These are phyloP conservation scores for Lucifuga dentata DNA, from an alignment of 2,113 vertebrate genomes.

Conservation along the genomic window DNA sequence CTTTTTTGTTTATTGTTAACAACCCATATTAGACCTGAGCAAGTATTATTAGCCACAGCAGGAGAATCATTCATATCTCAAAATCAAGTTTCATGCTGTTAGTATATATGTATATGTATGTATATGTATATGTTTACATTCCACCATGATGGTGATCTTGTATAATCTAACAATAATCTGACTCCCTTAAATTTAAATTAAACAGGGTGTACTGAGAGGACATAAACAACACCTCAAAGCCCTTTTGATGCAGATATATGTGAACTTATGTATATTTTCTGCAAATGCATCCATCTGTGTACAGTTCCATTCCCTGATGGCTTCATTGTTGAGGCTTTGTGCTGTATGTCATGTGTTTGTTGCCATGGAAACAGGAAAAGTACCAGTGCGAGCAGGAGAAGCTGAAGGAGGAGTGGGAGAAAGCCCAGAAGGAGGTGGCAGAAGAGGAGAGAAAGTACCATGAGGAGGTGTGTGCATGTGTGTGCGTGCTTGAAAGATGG, in stretches of 20 bases:
- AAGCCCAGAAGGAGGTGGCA: conserved; percentile 94
- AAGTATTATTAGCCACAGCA: neutral
- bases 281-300: conserved; percentile 12
- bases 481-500: conserved; percentile 2
- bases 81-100: neutral
- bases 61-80: neutral
- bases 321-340: conserved; percentile 34
- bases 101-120: neutral
- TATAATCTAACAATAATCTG: neutral
- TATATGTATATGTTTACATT: too few relatives aligned
- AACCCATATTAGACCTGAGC: conserved; percentile 20
- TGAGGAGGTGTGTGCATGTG: conserved; percentile 87
- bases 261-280: conserved; percentile 1
- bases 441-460: conserved; percentile 95
- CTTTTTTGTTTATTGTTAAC: conserved; percentile 36
- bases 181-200: neutral
- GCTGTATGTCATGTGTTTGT: conserved; percentile 68
- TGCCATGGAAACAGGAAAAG: conserved; percentile 87
- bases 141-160: too few relatives aligned
- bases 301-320: conserved; percentile 12
- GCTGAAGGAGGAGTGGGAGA: conserved; percentile 97
- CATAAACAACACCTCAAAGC: neutral
- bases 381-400: conserved; percentile 95
- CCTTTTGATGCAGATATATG: conserved; percentile 2
- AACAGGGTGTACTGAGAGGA: neutral